Percentiles rank a stretch among this genome's conserved stretches.
phyloP scores from a whole-genome alignment of 35 echinoderm and acorn worm species.

The Holothuria glaberrima region DNA sequence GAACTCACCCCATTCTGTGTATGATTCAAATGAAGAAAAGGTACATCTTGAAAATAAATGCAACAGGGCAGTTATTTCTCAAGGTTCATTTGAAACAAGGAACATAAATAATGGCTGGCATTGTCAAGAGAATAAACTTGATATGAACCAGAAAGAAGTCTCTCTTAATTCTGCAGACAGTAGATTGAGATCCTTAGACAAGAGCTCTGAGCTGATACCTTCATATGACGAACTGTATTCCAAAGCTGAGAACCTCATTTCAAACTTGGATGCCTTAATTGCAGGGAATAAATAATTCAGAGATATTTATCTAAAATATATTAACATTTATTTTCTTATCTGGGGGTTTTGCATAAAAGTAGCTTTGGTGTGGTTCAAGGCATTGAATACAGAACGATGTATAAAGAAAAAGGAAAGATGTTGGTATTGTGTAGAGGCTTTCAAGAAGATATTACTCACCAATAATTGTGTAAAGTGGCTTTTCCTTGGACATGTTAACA shows the following conservation, averaged over 20 bases:
- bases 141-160: neutral
- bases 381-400: no score
- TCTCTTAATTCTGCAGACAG: neutral
- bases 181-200: neutral
- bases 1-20: no score
- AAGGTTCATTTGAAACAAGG: neutral
- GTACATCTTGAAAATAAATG: neutral
- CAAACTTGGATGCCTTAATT: slow-evolving; percentile 54
- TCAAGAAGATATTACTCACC: no score
- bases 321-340: no score
- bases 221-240: slow-evolving; percentile 62
- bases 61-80: neutral
- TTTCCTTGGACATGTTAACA: no score
- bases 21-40: no score
- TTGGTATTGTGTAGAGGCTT: no score
- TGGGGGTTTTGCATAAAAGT: no score
- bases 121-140: neutral
- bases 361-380: no score
- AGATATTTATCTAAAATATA: neutral
- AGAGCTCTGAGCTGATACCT: slow-evolving; percentile 20
- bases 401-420: no score
- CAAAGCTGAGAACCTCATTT: slow-evolving; percentile 67
- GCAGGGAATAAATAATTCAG: slow-evolving; percentile 7
- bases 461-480: no score
- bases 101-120: neutral